A percentile compares a stretch with the other conserved stretches of the same genome.
phyloP scores from a whole-genome alignment of 53 echinoderm and acorn worm genomes.

The Paracentrotus lividus region DNA sequence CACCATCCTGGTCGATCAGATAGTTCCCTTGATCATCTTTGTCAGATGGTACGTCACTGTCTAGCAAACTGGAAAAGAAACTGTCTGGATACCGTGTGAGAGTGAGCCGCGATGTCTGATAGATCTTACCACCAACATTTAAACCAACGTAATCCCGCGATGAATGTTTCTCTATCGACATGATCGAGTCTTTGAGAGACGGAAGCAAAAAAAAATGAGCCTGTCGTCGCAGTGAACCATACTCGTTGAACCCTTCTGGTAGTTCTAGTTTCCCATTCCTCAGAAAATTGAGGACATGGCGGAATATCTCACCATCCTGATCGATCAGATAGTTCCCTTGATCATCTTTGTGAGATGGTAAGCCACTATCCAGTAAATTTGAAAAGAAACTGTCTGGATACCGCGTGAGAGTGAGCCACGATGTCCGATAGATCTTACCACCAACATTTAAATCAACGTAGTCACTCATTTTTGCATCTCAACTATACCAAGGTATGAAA shows the following conservation, averaged over 20 bases:
- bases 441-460: constrained; percentile 12
- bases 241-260: background rate
- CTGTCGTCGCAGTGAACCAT: background rate
- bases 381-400: background rate
- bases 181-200: background rate
- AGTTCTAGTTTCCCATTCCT: background rate
- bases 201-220: background rate
- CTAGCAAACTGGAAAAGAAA: too few species aligned
- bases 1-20: too few species aligned
- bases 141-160: too few species aligned
- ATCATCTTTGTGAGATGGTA: background rate
- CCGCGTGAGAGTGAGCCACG: background rate
- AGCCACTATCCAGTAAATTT: background rate
- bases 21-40: too few species aligned
- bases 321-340: background rate
- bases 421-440: background rate
- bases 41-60: too few species aligned
- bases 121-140: too few species aligned
- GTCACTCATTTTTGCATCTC: too few species aligned
- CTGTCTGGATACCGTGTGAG: too few species aligned
- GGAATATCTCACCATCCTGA: constrained; percentile 12
- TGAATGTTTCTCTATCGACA: too few species aligned
- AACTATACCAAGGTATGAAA: too few species aligned
- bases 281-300: constrained; percentile 20
- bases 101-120: too few species aligned